A percentile compares a stretch with the other conserved stretches of the same genome.
Evolutionary conservation across 2,888 invertebrate species (phyloP).

Genomic region (Eurytoma californica): DNA sequence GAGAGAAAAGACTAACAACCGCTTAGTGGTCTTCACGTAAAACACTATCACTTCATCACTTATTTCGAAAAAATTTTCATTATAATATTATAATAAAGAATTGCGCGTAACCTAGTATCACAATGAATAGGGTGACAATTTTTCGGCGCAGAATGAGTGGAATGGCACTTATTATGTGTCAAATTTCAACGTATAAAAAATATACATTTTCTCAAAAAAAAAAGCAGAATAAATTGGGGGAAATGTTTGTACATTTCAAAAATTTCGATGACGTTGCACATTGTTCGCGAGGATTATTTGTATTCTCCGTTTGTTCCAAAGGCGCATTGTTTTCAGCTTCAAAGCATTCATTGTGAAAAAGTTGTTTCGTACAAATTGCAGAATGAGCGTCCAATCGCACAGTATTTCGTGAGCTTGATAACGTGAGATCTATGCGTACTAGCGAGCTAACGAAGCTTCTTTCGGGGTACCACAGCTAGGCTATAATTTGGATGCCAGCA

Average conservation of each 20-base stretch:
- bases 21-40: constrained; percentile 64
- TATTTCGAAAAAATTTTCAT: constrained; percentile 58
- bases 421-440: constrained; percentile 71
- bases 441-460: constrained; percentile 61
- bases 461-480: constrained; percentile 58
- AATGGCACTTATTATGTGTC: constrained; percentile 71
- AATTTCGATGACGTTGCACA: constrained; percentile 57
- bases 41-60: constrained; percentile 58
- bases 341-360: constrained; percentile 17
- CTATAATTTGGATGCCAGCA: constrained; percentile 61
- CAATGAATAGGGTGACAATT: constrained; percentile 69
- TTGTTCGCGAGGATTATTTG: constrained; percentile 14
- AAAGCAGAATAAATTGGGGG: constrained; percentile 28
- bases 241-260: constrained; percentile 64
- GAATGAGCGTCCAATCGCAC: constrained; percentile 21
- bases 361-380: constrained; percentile 55
- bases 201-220: constrained; percentile 62
- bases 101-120: constrained; percentile 72
- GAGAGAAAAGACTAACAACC: constrained; percentile 57
- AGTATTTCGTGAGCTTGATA: constrained; percentile 65
- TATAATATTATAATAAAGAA: constrained; percentile 62
- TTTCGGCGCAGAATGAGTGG: constrained; percentile 67
- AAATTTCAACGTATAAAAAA: constrained; percentile 66
- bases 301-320: constrained; percentile 8
- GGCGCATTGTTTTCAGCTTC: constrained; percentile 8